Evolutionary conservation across 2,797 vertebrate species (phyloP).

Genomic region (Enteromius argenteus): DNA sequence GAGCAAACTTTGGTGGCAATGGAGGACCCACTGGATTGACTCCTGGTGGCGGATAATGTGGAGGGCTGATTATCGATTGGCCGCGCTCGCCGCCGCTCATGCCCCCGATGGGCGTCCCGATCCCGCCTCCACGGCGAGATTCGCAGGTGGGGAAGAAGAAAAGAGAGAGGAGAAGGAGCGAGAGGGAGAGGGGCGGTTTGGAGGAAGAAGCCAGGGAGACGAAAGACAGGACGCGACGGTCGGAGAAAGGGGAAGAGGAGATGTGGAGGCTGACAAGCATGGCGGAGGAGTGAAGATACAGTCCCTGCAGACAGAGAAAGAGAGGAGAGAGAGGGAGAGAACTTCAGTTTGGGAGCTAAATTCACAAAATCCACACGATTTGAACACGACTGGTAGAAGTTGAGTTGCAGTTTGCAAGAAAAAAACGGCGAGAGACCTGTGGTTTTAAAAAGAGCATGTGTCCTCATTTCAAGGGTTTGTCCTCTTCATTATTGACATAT

Average conservation of each 20-base stretch:
- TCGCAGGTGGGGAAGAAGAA: conserved; percentile 76
- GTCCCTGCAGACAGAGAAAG: conserved; percentile 71
- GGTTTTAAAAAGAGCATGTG: conserved; percentile 43
- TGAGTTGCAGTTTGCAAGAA: not conserved
- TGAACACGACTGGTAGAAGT: not conserved
- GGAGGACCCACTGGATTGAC: conserved; percentile 68
- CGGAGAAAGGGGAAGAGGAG: conserved; percentile 76
- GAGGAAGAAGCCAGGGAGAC: conserved; percentile 60
- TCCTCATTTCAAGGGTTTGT: conserved; percentile 38
- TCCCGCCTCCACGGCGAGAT: conserved; percentile 70
- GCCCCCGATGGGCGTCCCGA: conserved; percentile 65
- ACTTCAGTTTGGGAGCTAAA: conserved; percentile 9
- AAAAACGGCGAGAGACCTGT: conserved; percentile 43
- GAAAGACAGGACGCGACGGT: conserved; percentile 67
- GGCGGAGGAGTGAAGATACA: conserved; percentile 81
- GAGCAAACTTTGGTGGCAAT: conserved; percentile 82
- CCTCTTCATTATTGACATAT: conserved; percentile 47
- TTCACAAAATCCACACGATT: not conserved
- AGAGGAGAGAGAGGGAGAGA: conserved; percentile 32
- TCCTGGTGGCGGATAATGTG: conserved; percentile 78
- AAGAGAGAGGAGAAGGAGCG: conserved; percentile 62
- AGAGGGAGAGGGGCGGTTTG: conserved; percentile 55
- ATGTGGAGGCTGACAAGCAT: conserved; percentile 84
- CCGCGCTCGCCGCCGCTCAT: conserved; percentile 60
- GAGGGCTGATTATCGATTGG: conserved; percentile 74